Conservation (phyloP, 2,797 vertebrate species). For the Danio albolineatus region DNA sequence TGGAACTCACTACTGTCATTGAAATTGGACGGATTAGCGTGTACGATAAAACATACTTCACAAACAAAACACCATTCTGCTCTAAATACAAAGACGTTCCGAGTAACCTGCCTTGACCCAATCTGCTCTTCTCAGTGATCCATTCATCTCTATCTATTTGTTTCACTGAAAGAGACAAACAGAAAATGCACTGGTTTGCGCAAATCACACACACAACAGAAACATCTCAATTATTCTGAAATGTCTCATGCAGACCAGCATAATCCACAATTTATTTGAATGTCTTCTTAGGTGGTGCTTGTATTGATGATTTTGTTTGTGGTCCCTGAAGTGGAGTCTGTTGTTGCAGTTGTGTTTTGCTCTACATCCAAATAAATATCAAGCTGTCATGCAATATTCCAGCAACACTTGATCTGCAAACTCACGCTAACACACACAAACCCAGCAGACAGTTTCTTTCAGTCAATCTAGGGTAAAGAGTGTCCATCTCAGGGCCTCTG, state of each 20-base stretch:
- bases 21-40: constrained; percentile 10
- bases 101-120: neutral
- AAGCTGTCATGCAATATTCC: constrained; percentile 19
- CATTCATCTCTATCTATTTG: neutral
- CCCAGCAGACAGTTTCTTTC: constrained; percentile 32
- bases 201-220: neutral
- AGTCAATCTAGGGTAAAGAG: constrained; percentile 35
- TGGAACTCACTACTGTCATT: neutral
- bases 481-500: constrained; percentile 31
- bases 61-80: constrained; percentile 14
- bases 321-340: neutral
- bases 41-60: neutral
- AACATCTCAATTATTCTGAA: neutral
- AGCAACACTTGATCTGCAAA: constrained; percentile 14
- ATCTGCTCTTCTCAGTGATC: neutral
- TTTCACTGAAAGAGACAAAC: neutral
- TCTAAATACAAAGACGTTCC: neutral
- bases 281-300: neutral
- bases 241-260: neutral
- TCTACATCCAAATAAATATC: constrained; percentile 29
- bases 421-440: neutral
- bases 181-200: neutral
- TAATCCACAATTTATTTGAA: constrained; percentile 6
- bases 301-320: constrained; percentile 23
- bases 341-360: constrained; percentile 17